Percentiles rank a stretch among this genome's conserved stretches.
Conservation (phyloP, 2,797 vertebrate genomes). For the Halcyon chelicuti region DNA sequence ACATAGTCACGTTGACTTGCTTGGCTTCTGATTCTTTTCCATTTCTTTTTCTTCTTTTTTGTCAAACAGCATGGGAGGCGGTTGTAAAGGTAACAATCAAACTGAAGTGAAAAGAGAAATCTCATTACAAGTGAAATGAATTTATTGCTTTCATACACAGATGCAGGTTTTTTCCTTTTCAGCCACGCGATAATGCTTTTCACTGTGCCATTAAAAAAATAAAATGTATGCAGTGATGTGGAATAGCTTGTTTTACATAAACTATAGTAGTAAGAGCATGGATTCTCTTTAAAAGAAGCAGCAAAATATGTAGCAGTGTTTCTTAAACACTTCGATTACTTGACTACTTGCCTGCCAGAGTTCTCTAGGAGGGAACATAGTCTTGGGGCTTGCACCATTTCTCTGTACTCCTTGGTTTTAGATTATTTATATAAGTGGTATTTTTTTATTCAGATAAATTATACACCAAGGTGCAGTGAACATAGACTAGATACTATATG, state of each 20-base stretch:
- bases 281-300: background rate
- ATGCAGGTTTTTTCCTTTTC: background rate
- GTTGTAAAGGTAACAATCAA: conserved; percentile 24
- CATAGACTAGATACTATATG: background rate
- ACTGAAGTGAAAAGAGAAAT: conserved; percentile 10
- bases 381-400: background rate
- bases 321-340: background rate
- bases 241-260: background rate
- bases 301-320: background rate
- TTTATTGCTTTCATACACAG: background rate
- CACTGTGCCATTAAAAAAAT: background rate
- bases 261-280: background rate
- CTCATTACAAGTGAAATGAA: conserved; percentile 30
- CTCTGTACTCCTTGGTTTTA: background rate
- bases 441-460: background rate
- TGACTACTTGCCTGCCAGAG: background rate
- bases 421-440: background rate
- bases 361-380: background rate
- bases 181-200: background rate
- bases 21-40: background rate
- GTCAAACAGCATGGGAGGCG: background rate
- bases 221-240: background rate
- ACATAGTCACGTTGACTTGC: background rate
- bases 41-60: background rate
- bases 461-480: background rate